Evolutionary conservation across 1,140 invertebrate species (phyloP).

Genomic region (Drosophila bifasciata): DNA sequence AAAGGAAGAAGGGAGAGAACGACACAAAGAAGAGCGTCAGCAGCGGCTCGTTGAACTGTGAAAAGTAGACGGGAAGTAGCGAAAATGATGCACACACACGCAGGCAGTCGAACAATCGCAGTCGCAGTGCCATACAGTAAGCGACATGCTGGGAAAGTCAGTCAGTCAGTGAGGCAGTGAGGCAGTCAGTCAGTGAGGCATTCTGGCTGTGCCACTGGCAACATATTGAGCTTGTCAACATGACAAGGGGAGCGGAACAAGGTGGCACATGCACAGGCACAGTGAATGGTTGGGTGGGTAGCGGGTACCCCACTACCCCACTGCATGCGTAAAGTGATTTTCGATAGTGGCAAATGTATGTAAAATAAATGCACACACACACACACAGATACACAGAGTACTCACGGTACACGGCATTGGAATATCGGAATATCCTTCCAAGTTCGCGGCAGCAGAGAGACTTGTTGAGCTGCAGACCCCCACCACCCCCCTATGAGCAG

Average conservation of each 20-base stretch:
- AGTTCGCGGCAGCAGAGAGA: constrained; percentile 12
- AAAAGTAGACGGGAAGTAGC: constrained; percentile 73
- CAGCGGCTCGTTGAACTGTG: constrained; percentile 59
- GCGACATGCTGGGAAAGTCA: constrained; percentile 61
- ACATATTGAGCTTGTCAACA: constrained; percentile 74
- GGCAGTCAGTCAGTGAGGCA: neutral
- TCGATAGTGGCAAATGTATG: constrained; percentile 65
- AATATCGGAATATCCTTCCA: neutral
- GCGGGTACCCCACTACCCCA: no score
- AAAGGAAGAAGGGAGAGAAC: constrained; percentile 6
- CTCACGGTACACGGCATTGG: neutral
- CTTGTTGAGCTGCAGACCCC: constrained; percentile 63
- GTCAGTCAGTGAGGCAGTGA: constrained; percentile 21
- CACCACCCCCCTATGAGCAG: constrained; percentile 1
- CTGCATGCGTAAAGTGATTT: constrained; percentile 68
- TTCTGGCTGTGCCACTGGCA: constrained; percentile 16
- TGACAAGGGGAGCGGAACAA: constrained; percentile 58
- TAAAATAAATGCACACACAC: constrained; percentile 60
- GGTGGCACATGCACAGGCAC: constrained; percentile 10
- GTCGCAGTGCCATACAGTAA: neutral
- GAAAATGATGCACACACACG: constrained; percentile 56
- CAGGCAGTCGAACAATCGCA: constrained; percentile 23
- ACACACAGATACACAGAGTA: constrained; percentile 1
- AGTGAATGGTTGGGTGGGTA: constrained; percentile 51
- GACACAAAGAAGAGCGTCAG: constrained; percentile 15